These are phyloP conservation scores for Teleogryllus oceanicus DNA, from an alignment of 2,888 invertebrate species.

Conservation along the genomic window DNA sequence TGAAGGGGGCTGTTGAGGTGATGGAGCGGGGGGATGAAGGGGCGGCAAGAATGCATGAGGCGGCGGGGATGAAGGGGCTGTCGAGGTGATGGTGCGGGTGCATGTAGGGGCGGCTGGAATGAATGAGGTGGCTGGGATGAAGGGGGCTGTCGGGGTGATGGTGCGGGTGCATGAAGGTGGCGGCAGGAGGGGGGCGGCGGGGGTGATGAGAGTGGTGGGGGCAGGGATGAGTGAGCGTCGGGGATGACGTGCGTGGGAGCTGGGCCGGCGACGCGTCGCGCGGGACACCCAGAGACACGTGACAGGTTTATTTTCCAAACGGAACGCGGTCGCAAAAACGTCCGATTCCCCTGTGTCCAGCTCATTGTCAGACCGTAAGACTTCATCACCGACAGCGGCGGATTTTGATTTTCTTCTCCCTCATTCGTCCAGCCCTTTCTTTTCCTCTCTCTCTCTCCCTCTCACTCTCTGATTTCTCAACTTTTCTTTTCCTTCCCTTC, in stretches of 20 bases:
- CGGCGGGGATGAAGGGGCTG: neutral
- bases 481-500: too few species aligned
- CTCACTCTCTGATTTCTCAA: too few species aligned
- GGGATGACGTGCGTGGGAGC: neutral
- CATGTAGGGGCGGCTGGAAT: neutral
- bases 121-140: neutral
- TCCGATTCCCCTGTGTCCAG: neutral
- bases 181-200: neutral
- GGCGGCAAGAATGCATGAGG: too few species aligned
- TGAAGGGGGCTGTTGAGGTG: neutral
- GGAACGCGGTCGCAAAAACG: neutral
- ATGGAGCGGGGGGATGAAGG: too few species aligned
- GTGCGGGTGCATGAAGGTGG: neutral
- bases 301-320: neutral
- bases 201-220: neutral
- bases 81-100: neutral
- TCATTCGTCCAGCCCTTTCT: too few species aligned
- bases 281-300: neutral
- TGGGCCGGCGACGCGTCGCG: neutral
- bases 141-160: neutral
- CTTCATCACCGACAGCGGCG: conserved; percentile 12
- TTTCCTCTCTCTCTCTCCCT: too few species aligned
- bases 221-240: neutral
- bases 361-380: neutral
- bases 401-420: too few species aligned